Base-by-base conservation (phyloP, 2,113 vertebrate species). In the Sapayoa aenigma region DNA sequence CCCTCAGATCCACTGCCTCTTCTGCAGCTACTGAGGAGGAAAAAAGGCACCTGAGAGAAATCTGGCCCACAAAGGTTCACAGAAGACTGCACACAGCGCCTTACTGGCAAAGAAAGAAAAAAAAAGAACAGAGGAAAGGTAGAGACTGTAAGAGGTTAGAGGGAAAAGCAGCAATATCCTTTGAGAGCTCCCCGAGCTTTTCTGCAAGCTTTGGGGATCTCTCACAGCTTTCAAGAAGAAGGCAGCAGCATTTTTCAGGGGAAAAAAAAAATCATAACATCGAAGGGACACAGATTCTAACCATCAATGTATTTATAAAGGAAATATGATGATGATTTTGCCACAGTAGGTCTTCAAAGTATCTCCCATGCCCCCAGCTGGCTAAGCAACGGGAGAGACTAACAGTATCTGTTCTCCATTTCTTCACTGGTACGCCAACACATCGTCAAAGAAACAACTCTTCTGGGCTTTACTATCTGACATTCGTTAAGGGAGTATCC, bases 41-140 rank as follows among this genome's bases (percentile, higher is more conserved):
- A 96, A 93, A 92, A 93, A 97, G 94, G 95, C 94, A 95, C 95
- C 95, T 78, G 94, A 90, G 95, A 97, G 91, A 95, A 96, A 94
- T 66, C 82, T 62, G 89, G 87, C 73, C 94, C 84, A 87, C 78
- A 79, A 95, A 97, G 96, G 95, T 97, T 97, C 94, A 94, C 88
- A 96, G 89, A 92, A 97, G 92, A 96, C 66, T 96, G 95, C 97
- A 86, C 95, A 97, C 93, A 81, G 92, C 7, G 73, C 88, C 92
- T 95, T 53, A 50, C 94, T 60, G 33, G 90, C 37, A 65, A 91
- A 95, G 95, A 79, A 82, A 94, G 91, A 89, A 72, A 87, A 95
- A 87, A 95, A 95, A 88, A 97, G 91, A 94, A 79, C 91, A 94
- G 83, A 96, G 83, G 58, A 80, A 93, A 93, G 85, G 83, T 39